Percentiles rank a stretch among this genome's conserved stretches.
Conservation (phyloP, 2,888 invertebrate genomes). For the Dexiosoma caninum region DNA sequence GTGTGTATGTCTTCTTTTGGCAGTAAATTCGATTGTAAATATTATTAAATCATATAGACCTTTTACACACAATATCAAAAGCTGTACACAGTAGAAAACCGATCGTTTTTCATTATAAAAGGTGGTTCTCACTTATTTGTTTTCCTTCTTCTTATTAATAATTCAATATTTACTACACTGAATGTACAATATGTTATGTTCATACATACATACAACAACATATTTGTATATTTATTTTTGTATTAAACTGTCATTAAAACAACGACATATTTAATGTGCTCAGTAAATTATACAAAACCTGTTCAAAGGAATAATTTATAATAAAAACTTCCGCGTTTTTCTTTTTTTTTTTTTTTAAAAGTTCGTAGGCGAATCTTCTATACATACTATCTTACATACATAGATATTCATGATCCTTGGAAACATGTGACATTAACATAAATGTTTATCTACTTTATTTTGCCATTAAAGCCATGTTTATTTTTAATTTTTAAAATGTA, state of each 20-base stretch:
- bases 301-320: conserved; percentile 42
- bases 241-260: conserved; percentile 33
- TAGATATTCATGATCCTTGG: conserved; percentile 1
- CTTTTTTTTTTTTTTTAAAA: neutral
- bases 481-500: neutral
- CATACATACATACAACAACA: too few relatives aligned
- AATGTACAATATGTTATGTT: too few relatives aligned
- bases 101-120: conserved; percentile 7
- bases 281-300: conserved; percentile 48
- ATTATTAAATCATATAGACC: conserved; percentile 5
- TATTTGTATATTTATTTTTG: neutral
- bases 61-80: neutral
- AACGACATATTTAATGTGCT: conserved; percentile 30
- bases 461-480: neutral
- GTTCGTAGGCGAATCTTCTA: conserved; percentile 27
- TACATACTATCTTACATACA: conserved; percentile 31
- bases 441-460: conserved; percentile 8
- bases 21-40: conserved; percentile 56
- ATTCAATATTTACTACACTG: conserved; percentile 2
- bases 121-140: neutral
- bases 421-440: conserved; percentile 29
- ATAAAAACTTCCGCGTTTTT: conserved; percentile 20
- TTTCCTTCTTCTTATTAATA: conserved; percentile 4
- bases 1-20: conserved; percentile 46
- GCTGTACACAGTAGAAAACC: neutral